A percentile compares a stretch with the other conserved stretches of the same genome.
Conservation (phyloP, 2,888 invertebrate species). For the Plagiodera versicolora region DNA sequence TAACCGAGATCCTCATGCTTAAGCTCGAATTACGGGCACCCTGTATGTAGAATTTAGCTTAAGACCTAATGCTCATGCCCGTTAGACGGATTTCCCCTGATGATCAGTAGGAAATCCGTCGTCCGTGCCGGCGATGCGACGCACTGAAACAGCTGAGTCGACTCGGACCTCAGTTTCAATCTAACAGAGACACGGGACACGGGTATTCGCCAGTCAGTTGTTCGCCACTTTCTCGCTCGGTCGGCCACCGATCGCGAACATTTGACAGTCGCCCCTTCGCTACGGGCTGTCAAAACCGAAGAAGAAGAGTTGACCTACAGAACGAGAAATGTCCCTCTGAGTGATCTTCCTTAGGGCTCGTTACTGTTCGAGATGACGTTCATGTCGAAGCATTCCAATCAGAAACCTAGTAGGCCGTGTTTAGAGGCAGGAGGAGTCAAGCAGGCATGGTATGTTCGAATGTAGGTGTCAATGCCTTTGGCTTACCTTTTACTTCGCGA, state of each 20-base stretch:
- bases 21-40: too few species aligned
- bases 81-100: too few species aligned
- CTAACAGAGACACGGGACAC: too few species aligned
- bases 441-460: constrained; percentile 50
- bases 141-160: not conserved
- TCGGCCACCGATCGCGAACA: not conserved
- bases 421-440: constrained; percentile 28
- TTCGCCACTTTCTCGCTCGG: constrained; percentile 10
- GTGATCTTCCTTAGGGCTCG: not conserved
- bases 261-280: constrained; percentile 2
- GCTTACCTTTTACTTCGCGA: constrained; percentile 11
- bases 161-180: not conserved
- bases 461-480: constrained; percentile 40
- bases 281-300: not conserved
- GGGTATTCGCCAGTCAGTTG: constrained; percentile 20
- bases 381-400: constrained; percentile 39
- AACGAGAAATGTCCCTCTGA: constrained; percentile 2
- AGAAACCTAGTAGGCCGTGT: constrained; percentile 2
- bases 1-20: too few species aligned
- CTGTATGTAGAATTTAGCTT: too few species aligned
- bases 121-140: too few species aligned
- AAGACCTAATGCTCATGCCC: too few species aligned
- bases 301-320: not conserved
- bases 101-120: too few species aligned
- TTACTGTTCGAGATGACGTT: constrained; percentile 44